A percentile compares a stretch with the other conserved stretches of the same genome.
Conservation (phyloP, 2,113 vertebrate species). For the Tetraodon nigroviridis region DNA sequence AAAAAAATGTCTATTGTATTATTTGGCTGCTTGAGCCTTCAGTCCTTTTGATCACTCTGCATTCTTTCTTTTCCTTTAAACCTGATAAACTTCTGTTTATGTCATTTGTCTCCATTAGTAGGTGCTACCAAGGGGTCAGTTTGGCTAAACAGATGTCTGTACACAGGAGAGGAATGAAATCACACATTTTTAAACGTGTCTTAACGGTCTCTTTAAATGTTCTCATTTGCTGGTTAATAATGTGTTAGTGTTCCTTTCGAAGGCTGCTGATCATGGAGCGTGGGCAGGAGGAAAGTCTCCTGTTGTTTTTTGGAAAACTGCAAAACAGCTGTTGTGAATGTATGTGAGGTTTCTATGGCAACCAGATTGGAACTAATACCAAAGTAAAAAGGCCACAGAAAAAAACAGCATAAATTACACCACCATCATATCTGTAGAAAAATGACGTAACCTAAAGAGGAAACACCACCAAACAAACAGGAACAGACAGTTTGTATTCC, state of each 20-base stretch:
- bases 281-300: conserved; percentile 21
- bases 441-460: neutral
- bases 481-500: neutral
- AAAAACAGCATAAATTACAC: conserved; percentile 17
- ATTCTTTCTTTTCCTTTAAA: no score
- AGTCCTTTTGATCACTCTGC: no score
- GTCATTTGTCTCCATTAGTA: no score
- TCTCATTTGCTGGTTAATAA: conserved; percentile 13
- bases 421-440: conserved; percentile 4
- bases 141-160: no score
- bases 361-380: conserved; percentile 44
- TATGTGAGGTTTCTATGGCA: conserved; percentile 65
- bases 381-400: neutral
- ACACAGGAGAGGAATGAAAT: no score
- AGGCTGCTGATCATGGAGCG: conserved; percentile 13
- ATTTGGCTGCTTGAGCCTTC: no score
- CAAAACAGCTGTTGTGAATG: conserved; percentile 66
- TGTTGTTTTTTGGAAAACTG: conserved; percentile 51
- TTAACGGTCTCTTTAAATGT: neutral
- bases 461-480: neutral
- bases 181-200: no score
- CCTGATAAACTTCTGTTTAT: no score
- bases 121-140: no score
- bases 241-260: conserved; percentile 5
- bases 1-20: no score